Evolutionary conservation across 2,888 invertebrate species (phyloP), one percentile per base, ranked within the genome.

Genomic region (Branchellion lobata): DNA sequence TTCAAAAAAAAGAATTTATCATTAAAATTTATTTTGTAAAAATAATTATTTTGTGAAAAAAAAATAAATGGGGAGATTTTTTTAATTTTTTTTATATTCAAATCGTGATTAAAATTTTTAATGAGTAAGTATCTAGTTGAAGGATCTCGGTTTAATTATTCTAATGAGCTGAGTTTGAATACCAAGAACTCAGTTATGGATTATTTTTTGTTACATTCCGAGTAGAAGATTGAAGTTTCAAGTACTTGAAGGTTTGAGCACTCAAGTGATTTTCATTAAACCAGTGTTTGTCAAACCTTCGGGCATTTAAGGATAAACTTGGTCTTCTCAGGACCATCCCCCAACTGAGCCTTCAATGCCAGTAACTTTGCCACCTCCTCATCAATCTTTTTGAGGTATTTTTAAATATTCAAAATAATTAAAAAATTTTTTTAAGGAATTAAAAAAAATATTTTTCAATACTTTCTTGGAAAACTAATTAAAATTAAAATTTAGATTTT

Each of bases 281-380:
- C n/a, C n/a, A n/a, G n/a, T n/a, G n/a, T n/a, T n/a, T n/a, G n/a
- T n/a, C n/a, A n/a, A n/a, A 87, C 87, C 88, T 95, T 96, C 0
- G 95, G 92, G 0, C 94, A 94, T 89, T 96, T 96, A 78, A 95
- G 91, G 0, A 91, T 91, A 85, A 94, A 93, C 74, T 81, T 80
- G 21, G 31, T 65, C 24, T 61, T 88, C 78, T 86, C 85, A 40
- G 85, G 85, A 82, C 87, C 88, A 36, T 85, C 85, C 80, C 88
- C 89, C 0, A 94, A 86, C 85, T 92, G 91, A 1, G 92, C 91
- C 89, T 95, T 96, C 65, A 95, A 87, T 78, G 92, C 92, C 82
- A 94, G 87, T 78, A 96, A 89, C 85, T 93, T 94, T 0, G 92
- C 90, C 53, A 95, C 93, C 88, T 94, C 94, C 85, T 92, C 92